phyloP scores from a whole-genome alignment of 2,113 vertebrate species.

The Isichthys henryi region DNA sequence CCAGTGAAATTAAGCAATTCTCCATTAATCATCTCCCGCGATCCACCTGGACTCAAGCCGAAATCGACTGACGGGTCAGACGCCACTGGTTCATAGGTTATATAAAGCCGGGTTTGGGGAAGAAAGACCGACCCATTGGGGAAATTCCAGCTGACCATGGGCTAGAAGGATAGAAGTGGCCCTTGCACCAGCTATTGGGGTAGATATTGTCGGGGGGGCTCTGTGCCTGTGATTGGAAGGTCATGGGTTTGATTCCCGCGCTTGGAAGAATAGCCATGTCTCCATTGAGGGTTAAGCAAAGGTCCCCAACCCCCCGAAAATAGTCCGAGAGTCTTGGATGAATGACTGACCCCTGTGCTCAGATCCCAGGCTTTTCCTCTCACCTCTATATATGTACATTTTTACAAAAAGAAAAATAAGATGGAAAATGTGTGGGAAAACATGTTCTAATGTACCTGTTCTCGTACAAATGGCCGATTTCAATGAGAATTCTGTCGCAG shows the following conservation, averaged over 20 bases:
- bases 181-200: too few species aligned
- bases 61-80: neutral
- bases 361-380: neutral
- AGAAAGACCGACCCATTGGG: neutral
- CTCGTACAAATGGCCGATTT: neutral
- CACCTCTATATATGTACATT: neutral
- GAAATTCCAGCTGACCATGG: too few species aligned
- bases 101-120: neutral
- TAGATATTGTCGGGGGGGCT: neutral
- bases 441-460: neutral
- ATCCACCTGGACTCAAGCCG: neutral
- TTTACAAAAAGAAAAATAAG: neutral
- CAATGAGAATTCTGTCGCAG: neutral
- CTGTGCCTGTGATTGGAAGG: neutral
- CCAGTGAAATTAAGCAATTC: neutral
- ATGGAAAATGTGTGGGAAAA: too few species aligned
- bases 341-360: neutral
- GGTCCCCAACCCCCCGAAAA: neutral
- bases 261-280: neutral
- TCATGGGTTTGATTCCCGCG: neutral
- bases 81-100: neutral
- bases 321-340: neutral
- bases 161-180: too few species aligned
- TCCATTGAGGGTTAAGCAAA: neutral
- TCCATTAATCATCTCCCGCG: neutral